Conservation (phyloP, 2,888 invertebrate species). For the Epsilonema sp. region DNA sequence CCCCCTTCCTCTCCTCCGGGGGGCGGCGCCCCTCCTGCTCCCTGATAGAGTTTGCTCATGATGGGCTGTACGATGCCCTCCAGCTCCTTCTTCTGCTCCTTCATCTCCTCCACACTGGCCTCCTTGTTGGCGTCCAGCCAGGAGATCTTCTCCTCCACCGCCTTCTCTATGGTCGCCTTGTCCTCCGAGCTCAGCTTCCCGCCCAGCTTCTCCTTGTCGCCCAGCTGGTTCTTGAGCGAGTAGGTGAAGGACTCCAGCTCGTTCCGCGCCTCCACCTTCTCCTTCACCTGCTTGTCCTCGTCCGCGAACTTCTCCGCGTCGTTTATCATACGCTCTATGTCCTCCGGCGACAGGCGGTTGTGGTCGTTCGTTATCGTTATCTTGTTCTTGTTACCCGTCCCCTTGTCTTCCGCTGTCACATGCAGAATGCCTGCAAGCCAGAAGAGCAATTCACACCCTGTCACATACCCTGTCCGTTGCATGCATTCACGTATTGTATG, state of each 20-base stretch:
- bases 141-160: conserved; percentile 87
- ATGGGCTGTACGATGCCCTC: conserved; percentile 91
- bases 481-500: too few species aligned
- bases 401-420: conserved; percentile 95
- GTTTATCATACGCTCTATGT: conserved; percentile 95
- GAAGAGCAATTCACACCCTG: too few species aligned
- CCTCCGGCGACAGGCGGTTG: conserved; percentile 84
- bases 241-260: conserved; percentile 93
- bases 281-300: conserved; percentile 82
- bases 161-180: conserved; percentile 74
- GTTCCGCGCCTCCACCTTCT: conserved; percentile 82
- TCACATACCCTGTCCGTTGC: too few species aligned
- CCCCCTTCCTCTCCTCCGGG: conserved; percentile 50
- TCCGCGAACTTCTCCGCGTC: conserved; percentile 98
- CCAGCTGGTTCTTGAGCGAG: conserved; percentile 77
- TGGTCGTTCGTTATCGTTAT: conserved; percentile 97
- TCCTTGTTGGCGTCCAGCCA: conserved; percentile 83
- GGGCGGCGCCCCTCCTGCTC: conserved; percentile 43
- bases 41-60: conserved; percentile 78
- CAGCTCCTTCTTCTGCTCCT: conserved; percentile 76
- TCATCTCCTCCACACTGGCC: conserved; percentile 37
- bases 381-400: conserved; percentile 93
- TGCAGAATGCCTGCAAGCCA: too few species aligned
- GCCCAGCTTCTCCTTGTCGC: conserved; percentile 89
- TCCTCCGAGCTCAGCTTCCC: conserved; percentile 62